These are phyloP conservation scores for Intellagama lesueurii DNA, from an alignment of 2,797 vertebrate genomes.

Conservation along the genomic window DNA sequence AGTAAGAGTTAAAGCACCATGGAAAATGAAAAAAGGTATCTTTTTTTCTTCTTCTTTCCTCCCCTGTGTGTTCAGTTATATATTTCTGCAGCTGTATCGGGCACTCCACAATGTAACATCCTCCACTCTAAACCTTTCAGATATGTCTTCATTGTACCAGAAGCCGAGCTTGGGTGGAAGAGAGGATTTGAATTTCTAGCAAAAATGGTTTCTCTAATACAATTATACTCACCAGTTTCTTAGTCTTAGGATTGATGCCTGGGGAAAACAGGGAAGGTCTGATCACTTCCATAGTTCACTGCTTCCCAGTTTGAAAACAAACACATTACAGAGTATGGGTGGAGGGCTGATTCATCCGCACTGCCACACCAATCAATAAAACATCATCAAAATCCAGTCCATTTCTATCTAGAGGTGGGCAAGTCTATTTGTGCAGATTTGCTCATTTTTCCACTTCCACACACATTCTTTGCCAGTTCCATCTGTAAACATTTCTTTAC, in stretches of 20 bases:
- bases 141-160: conserved; percentile 11
- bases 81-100: conserved; percentile 20
- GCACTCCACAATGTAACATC: not conserved
- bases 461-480: not conserved
- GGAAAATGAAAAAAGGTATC: not conserved
- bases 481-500: not conserved
- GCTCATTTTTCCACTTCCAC: not conserved
- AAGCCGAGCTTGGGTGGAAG: not conserved
- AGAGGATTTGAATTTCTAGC: not conserved
- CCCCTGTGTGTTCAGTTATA: not conserved
- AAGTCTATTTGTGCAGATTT: not conserved
- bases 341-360: not conserved
- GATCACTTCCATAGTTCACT: not conserved
- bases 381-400: not conserved
- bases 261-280: too few relatives aligned
- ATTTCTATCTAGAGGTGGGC: not conserved
- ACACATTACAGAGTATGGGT: not conserved
- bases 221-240: not conserved
- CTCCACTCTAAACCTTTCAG: conserved; percentile 23
- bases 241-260: not conserved
- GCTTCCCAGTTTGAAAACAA: conserved; percentile 3
- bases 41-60: not conserved
- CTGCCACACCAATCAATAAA: not conserved
- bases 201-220: not conserved
- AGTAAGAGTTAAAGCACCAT: conserved; percentile 7